Evolutionary conservation across 2,113 vertebrate species (phyloP).

Genomic region (Mastomys coucha): DNA sequence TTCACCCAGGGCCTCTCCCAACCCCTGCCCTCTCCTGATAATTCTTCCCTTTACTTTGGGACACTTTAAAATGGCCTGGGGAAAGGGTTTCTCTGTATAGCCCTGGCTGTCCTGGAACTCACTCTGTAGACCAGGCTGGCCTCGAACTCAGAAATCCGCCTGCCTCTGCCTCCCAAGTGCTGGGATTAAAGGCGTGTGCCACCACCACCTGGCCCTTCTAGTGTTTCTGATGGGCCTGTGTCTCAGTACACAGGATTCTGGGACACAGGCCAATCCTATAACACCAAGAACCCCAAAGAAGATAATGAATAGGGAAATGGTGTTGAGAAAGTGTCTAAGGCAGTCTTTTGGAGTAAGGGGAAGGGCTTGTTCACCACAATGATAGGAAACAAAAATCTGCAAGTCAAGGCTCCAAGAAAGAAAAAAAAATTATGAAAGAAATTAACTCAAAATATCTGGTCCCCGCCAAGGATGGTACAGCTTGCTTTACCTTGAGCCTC

Average conservation of each 20-base stretch:
- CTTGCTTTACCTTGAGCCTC: neutral
- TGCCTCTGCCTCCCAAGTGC: too few species aligned
- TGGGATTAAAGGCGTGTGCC: too few species aligned
- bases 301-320: neutral
- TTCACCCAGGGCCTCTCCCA: neutral
- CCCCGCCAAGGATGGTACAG: neutral
- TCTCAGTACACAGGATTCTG: neutral
- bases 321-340: neutral
- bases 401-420: neutral
- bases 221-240: neutral
- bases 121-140: too few species aligned
- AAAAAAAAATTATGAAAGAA: neutral
- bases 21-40: neutral
- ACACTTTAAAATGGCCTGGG: neutral
- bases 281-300: neutral
- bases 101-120: too few species aligned
- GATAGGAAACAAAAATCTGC: constrained; percentile 26
- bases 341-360: neutral
- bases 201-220: too few species aligned
- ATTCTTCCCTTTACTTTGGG: neutral
- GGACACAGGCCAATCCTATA: neutral
- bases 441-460: neutral
- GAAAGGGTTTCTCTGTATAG: neutral
- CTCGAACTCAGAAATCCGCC: too few species aligned
- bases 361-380: neutral